Conservation (phyloP, 2,888 invertebrate genomes). For the Erebia epiphron region DNA sequence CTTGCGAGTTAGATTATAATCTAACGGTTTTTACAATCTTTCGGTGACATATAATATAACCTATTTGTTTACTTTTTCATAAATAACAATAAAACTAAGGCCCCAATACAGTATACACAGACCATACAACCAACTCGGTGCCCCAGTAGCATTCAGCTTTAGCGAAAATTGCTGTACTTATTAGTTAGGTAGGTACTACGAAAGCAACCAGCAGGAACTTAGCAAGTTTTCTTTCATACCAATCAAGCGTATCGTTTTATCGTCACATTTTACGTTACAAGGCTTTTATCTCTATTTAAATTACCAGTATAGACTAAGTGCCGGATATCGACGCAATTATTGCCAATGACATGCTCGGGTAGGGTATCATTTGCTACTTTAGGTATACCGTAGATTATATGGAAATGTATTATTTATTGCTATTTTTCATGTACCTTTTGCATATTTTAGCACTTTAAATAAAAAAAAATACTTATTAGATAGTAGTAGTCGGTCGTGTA, state of each 20-base stretch:
- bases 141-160: too few species aligned
- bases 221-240: conserved; percentile 22
- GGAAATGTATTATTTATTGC: conserved; percentile 6
- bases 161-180: too few species aligned
- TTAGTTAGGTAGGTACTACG: not conserved
- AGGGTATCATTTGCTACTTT: conserved; percentile 34
- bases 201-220: not conserved
- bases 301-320: conserved; percentile 57
- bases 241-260: conserved; percentile 45
- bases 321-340: conserved; percentile 67
- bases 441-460: not conserved
- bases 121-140: too few species aligned
- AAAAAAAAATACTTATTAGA: too few species aligned
- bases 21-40: too few species aligned
- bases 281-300: conserved; percentile 50
- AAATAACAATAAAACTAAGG: too few species aligned
- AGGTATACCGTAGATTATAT: conserved; percentile 18
- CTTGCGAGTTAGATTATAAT: too few species aligned
- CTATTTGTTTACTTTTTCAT: too few species aligned
- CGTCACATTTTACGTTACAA: conserved; percentile 41
- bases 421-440: not conserved
- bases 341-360: conserved; percentile 44
- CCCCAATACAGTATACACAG: too few species aligned
- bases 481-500: too few species aligned
- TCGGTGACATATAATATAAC: too few species aligned